Conservation (phyloP, 2,113 vertebrate species). For the Pteropus alecto region DNA sequence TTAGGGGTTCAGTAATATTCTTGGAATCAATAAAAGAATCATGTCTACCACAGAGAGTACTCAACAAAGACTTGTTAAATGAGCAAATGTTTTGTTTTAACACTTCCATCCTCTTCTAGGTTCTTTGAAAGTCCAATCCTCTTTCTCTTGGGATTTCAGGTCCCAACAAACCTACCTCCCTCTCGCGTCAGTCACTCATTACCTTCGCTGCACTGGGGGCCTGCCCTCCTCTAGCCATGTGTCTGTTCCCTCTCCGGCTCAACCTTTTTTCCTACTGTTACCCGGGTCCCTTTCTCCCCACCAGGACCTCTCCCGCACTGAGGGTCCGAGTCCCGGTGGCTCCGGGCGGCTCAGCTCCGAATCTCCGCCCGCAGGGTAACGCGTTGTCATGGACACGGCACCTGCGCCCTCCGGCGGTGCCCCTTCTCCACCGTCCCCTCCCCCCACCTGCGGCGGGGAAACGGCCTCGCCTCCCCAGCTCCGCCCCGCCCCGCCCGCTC, state of each 20-base stretch:
- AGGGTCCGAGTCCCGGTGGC: no score
- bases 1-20: background rate
- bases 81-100: background rate
- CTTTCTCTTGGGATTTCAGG: background rate
- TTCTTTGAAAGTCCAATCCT: background rate
- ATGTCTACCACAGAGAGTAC: background rate
- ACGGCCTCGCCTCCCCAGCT: background rate
- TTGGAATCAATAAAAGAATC: background rate
- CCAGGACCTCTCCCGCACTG: background rate
- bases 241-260: background rate
- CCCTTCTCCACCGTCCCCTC: background rate
- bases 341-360: fast-evolving
- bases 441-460: constrained; percentile 2
- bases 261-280: background rate
- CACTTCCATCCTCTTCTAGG: background rate
- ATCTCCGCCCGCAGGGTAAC: constrained; percentile 41
- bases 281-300: background rate
- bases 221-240: background rate
- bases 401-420: constrained; percentile 67
- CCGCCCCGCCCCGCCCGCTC: constrained; percentile 30
- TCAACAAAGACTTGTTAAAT: constrained; percentile 7
- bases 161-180: background rate
- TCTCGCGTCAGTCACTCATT: background rate
- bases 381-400: constrained; percentile 75
- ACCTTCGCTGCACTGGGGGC: background rate